Evolutionary conservation across 2,888 invertebrate species (phyloP).

Genomic region (Ectropis crepuscularia): DNA sequence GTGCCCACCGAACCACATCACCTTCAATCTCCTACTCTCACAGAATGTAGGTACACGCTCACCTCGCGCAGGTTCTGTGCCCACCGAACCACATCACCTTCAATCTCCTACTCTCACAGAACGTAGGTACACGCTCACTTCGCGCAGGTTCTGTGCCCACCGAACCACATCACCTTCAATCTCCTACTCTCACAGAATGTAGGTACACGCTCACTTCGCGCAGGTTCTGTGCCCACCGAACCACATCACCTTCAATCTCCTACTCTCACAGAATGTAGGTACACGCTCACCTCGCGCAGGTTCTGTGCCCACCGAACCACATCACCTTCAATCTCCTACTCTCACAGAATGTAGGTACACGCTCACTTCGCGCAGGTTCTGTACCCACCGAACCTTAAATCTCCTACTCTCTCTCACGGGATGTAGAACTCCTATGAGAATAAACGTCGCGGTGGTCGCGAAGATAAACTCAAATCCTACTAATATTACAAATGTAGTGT

Average conservation of each 20-base stretch:
- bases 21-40: not conserved
- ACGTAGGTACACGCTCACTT: constrained; percentile 90
- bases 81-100: constrained; percentile 6
- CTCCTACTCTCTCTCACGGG: too few species aligned
- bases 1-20: constrained; percentile 9
- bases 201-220: constrained; percentile 94
- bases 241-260: constrained; percentile 1
- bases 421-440: too few species aligned
- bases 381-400: constrained; percentile 1
- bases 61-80: constrained; percentile 92
- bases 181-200: not conserved
- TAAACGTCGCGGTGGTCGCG: too few species aligned
- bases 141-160: constrained; percentile 92
- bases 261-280: constrained; percentile 69
- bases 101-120: not conserved
- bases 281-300: constrained; percentile 93
- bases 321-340: not conserved
- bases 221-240: constrained; percentile 89
- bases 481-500: too few species aligned
- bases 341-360: too few species aligned
- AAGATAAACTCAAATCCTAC: too few species aligned
- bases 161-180: constrained; percentile 4
- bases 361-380: constrained; percentile 94
- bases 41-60: constrained; percentile 88
- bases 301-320: too few species aligned